Base-by-base conservation (phyloP, 2,888 invertebrate species). In the Dynastes grantii region DNA sequence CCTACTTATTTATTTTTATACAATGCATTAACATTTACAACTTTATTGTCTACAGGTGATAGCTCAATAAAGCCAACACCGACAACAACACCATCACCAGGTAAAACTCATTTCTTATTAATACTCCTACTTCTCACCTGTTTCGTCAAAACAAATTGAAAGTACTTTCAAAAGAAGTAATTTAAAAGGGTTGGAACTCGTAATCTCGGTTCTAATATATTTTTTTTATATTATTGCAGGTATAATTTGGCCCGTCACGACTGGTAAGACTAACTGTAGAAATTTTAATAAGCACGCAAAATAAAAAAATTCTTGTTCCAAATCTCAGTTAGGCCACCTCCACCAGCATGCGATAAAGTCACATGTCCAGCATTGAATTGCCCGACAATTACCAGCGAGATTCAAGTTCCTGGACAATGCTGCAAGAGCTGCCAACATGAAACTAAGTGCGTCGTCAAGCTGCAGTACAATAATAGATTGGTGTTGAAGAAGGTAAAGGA, bases 341-440 rank as follows among this genome's bases (percentile, higher is more conserved):
- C 51, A 9, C 5, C 1, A 27, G 29, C 2, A 29, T 27, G 71
- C 40, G 40, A 71, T 16, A 22, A 55, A 16, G 32, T n/a, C 16
- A 58, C 9, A 16, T 71, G 71, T 22, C 16, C 55, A 5, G 29
- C 45, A 22, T 49, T 68, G 16, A 45, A 53, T 37, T 71, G 71
- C 16, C 58, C 71, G 16, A n/a, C 2, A 13, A 22, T 58, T 11
- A 71, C 55, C 4, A 37, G 9, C n/a, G 55, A 71, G 8, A 16
- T 71, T 8, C 16, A 40, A 8, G 13, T 37, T 16, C 3, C 49
- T 6, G 55, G 58, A 5, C 37, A 55, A 32, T 71, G 71, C 22
- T 71, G 71, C 22, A 71, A 71, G 49, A 51, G 13, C 1, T 71
- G 71, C 16, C 71, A 71, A 22, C 71, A 71, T 32, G 71, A 71